Evolutionary conservation across 2,797 vertebrate genomes (phyloP), one percentile per base, ranked within the genome.

Genomic region (Karalla daura): DNA sequence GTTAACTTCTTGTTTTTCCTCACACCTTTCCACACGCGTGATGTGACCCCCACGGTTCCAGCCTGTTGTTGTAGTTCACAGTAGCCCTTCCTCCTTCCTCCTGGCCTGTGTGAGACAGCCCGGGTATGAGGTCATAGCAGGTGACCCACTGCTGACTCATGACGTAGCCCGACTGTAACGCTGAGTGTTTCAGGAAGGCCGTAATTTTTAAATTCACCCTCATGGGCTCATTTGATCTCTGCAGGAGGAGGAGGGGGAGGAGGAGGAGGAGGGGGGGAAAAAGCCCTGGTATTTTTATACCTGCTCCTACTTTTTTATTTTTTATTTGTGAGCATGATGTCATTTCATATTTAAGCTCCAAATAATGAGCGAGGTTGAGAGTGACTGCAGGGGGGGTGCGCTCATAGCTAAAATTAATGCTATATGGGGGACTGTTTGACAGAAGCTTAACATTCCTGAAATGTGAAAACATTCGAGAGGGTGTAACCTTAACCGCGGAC

Each of bases 141-240:
- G 78, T 87, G 86, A 92, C 89, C 84, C 74, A 14, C 40, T 67
- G 74, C 81, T 86, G 81, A 89, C 86, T 90, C 84, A 88, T 91
- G 88, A 90, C 73, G 72, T 74, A 71, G 66, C 45, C 62, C 1
- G 8, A 32, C 82, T 87, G 87, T 74, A 83, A 89, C 70, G 86
- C 88, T 78, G 76, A 80, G 74, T 78, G 74, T 62, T 86, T 83
- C 53, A 80, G 76, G 64, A 64, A 65, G 53, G 73, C 73, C 24
- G 39, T 90, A 55, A 87, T 63, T 86, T n/a, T 88, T 72, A 67
- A 76, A 64, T 51, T 84, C 72, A 75, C 85, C 86, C 82, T 76
- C 54, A n/a, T 65, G 85, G 84, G 63, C 68, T 86, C 49, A 86
- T 85, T 88, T 89, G 85, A 90, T 90, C 87, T 88, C 78, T 63